These are phyloP conservation scores for Caenorhabditis panamensis DNA, from an alignment of 2,888 invertebrate genomes.

Conservation along the genomic window DNA sequence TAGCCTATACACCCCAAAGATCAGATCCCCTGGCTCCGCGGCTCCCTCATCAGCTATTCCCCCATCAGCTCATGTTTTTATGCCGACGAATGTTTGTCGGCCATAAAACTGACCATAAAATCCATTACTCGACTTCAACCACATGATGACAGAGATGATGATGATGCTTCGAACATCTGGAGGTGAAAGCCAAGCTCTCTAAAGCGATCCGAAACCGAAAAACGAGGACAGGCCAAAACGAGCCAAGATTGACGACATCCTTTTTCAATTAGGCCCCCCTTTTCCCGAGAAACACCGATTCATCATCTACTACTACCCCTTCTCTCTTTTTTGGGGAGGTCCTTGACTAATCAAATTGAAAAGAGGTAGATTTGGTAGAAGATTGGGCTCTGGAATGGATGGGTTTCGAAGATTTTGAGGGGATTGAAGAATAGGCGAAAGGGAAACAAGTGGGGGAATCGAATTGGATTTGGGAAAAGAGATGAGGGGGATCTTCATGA, in stretches of 20 bases:
- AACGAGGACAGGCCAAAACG: too few relatives aligned
- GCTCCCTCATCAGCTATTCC: too few relatives aligned
- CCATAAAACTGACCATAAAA: constrained; percentile 57
- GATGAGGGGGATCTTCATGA: not conserved
- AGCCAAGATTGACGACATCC: constrained; percentile 58
- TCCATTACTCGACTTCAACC: constrained; percentile 24
- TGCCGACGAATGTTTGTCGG: not conserved
- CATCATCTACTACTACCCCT: constrained; percentile 5
- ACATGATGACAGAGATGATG: constrained; percentile 23
- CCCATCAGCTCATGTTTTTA: too few relatives aligned
- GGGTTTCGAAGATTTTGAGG: constrained; percentile 4
- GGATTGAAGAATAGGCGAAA: not conserved
- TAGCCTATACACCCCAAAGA: too few relatives aligned
- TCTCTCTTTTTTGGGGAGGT: constrained; percentile 9
- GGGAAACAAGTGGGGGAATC: constrained; percentile 32
- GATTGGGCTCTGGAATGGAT: too few relatives aligned
- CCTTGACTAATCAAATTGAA: constrained; percentile 30
- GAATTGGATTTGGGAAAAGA: constrained; percentile 13
- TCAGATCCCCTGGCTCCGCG: too few relatives aligned
- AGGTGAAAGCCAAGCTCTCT: too few relatives aligned
- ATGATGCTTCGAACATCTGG: constrained; percentile 8
- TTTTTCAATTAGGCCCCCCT: constrained; percentile 53
- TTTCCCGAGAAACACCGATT: constrained; percentile 41
- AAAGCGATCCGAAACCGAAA: too few relatives aligned
- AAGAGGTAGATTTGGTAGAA: constrained; percentile 41